A percentile compares a stretch with the other conserved stretches of the same genome.
Evolutionary conservation across 2,113 vertebrate genomes (phyloP).

Genomic region (human (Homo sapiens)): DNA sequence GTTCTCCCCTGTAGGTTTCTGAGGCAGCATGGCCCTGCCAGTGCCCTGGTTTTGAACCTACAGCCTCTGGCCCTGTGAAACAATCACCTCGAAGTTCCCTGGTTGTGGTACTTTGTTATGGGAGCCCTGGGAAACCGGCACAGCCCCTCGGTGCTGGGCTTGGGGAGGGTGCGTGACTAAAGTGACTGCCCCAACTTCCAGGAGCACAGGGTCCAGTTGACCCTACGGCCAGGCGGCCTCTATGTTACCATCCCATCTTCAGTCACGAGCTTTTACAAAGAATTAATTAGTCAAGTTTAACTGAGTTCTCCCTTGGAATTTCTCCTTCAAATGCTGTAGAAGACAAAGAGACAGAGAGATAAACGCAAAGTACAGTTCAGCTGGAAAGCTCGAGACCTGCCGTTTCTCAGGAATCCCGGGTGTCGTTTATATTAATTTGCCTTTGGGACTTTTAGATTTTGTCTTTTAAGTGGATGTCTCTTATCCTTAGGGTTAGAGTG

Average conservation of each 20-base stretch:
- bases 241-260: rapidly evolving
- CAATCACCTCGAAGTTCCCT: not conserved
- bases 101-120: not conserved
- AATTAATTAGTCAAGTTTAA: not conserved
- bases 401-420: not conserved
- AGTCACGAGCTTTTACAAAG: not conserved
- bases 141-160: not conserved
- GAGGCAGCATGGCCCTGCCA: not conserved
- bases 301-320: not conserved
- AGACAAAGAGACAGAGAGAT: not conserved
- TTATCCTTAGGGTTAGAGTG: not conserved
- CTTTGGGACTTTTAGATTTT: not conserved
- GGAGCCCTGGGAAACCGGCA: not conserved
- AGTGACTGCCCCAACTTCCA: not conserved
- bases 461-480: not conserved
- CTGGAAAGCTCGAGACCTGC: not conserved
- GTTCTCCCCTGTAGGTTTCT: too few species aligned
- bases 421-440: not conserved
- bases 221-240: not conserved
- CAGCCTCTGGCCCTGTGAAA: not conserved
- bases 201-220: not conserved
- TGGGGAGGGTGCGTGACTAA: rapidly evolving
- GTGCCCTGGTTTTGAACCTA: not conserved
- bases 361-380: not conserved
- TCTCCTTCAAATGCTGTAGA: not conserved